Evolutionary conservation across 2,797 vertebrate species (phyloP).

Genomic region (Gila robusta): DNA sequence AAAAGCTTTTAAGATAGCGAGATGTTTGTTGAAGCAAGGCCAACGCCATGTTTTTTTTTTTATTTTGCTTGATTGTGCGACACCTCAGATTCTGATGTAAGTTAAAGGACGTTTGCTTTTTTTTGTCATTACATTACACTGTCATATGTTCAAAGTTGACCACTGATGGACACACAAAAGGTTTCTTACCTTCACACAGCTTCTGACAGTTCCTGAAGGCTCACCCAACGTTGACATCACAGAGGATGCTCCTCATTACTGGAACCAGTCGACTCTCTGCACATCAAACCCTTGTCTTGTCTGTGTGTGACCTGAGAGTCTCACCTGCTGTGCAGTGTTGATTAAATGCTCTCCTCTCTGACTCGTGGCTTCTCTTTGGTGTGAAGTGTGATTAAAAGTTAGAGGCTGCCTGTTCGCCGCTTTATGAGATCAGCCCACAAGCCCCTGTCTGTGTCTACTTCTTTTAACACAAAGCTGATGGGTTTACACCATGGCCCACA

Average conservation of each 20-base stretch:
- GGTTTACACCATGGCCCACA: slow-evolving; percentile 26
- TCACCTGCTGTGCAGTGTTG: slow-evolving; percentile 37
- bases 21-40: neutral
- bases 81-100: neutral
- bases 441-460: slow-evolving; percentile 39
- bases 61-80: neutral
- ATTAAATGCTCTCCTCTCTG: slow-evolving; percentile 21
- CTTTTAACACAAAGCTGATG: slow-evolving; percentile 42
- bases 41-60: neutral
- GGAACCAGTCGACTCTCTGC: neutral
- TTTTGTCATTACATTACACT: neutral
- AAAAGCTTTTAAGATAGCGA: neutral
- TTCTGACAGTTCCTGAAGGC: neutral
- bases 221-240: slow-evolving; percentile 22
- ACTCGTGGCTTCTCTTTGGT: slow-evolving; percentile 55
- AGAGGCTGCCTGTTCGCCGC: slow-evolving; percentile 40
- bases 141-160: slow-evolving; percentile 2
- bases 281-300: slow-evolving; percentile 1
- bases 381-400: slow-evolving; percentile 49
- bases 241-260: slow-evolving; percentile 15
- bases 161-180: neutral
- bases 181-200: slow-evolving; percentile 42
- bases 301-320: slow-evolving; percentile 31
- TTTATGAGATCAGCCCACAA: slow-evolving; percentile 59
- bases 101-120: neutral